Base-by-base conservation (phyloP, 2,113 vertebrate species). In the Centropus unirufus region DNA sequence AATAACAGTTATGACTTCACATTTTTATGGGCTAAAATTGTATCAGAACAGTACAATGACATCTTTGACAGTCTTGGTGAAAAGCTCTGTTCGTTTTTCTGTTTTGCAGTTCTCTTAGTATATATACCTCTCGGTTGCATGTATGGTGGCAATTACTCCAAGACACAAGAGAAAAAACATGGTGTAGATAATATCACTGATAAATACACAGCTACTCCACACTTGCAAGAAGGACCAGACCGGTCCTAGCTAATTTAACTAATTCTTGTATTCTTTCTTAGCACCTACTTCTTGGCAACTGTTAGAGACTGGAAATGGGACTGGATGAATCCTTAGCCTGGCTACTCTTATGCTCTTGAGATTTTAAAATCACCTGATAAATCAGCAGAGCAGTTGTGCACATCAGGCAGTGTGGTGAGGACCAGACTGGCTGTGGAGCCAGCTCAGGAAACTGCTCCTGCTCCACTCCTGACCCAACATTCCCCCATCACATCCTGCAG, bases 361-460 rank as follows among this genome's bases (percentile, higher is more conserved):
- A 70, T n/a, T 79, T 73, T 27, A 58, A 39, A 81, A 67, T 23
- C 54, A 58, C 3, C 22, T 18, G 12, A 12, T 32, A 46, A 83
- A 61, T 0, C 6, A 18, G 39, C 5, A 54, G 62, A 59, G 49
- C 23, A 23, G 40, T 2, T n/a, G 5, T 8, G 24, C 62, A 21
- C 6, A 11, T 5, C 12, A 9, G 1, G 2, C 23, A 19, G 9
- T 3, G 2, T 2, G 16, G 47, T 9, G 47, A n/a, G 49, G 39
- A 22, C 49, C 32, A 13, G 6, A 14, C 20, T 19, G 16, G 42
- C 57, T 24, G 40, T 34, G 16, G 24, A 5, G 44, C n/a, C 66
- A 49, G 46, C 54, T 15, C 49, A 32, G 36, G 46, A 34, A 59
- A 23, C 52, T 32, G 66, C 34, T 21, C 40, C 58, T 36, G 39